Base-by-base conservation (phyloP, 2,113 vertebrate genomes). In the Cinclus cinclus region DNA sequence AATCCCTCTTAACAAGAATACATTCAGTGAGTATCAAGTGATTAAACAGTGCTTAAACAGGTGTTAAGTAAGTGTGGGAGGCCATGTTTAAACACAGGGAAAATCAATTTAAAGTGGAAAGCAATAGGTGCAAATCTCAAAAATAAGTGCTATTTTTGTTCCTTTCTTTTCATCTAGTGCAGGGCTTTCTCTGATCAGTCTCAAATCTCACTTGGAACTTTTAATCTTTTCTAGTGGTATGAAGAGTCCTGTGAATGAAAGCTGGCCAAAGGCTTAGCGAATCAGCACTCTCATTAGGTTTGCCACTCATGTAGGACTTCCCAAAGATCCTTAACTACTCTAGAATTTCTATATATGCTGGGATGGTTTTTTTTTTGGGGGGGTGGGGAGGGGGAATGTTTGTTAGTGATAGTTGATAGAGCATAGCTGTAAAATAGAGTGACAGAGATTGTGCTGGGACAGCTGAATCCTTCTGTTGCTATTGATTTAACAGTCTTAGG, bases 381-480 rank as follows among this genome's bases (percentile, higher is more conserved):
- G 5, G 4, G 1, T 3, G 22, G 16, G 10, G 8, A 15, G 3
- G 1, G 1, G 4, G 4, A 6, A 9, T 42, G 14, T 9, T 15
- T 27, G 69, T 49, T 35, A 41, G 13, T 33, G 58, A 4, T 56
- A 22, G 41, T 10, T 78, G 59, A 21, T 75, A 5, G 0, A 74
- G 33, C 14, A 20, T 27, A 47, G 35, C 75, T 80, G 15, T 63
- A 35, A 68, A 73, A 53, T 3, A 16, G 21, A 84, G 41, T 5
- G 2, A n/a, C 5, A 28, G 39, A 47, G 16, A 2, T 62, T 20
- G 22, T 76, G 22, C 39, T 83, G 64, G 63, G 21, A 35, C 39
- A 74, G 55, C 33, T 60, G 63, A 85, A 64, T 88, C 37, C 49
- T 56, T 18, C 52, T 42, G 53, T 37, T 2, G 6, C 41, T 62